Conservation (phyloP, 2,113 vertebrate species). For the Myanophis thanlyinensis region DNA sequence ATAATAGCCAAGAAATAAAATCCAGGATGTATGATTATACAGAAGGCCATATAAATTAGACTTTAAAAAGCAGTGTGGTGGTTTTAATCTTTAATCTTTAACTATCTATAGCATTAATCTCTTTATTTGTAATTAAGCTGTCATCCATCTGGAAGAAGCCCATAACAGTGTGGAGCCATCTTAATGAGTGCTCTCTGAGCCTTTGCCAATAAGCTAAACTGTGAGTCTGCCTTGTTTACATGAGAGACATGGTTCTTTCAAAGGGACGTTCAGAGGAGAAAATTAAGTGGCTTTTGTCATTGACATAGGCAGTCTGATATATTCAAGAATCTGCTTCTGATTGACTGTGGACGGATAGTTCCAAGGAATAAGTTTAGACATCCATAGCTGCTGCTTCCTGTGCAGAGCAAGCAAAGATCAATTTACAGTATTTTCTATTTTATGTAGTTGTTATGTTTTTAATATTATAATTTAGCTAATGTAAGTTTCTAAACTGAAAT, state of each 20-base stretch:
- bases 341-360: constrained; percentile 14
- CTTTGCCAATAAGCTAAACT: constrained; percentile 25
- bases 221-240: constrained; percentile 22
- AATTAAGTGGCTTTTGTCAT: constrained; percentile 30
- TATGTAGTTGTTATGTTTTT: background rate
- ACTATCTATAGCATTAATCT: constrained; percentile 40
- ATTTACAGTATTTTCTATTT: background rate
- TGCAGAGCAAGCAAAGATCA: background rate
- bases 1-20: constrained; percentile 3
- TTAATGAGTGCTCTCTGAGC: constrained; percentile 35
- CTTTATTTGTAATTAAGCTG: constrained; percentile 43
- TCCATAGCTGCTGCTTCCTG: constrained; percentile 16
- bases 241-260: constrained; percentile 35
- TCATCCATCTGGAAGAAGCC: constrained; percentile 34
- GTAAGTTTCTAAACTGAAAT: background rate
- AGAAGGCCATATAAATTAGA: constrained; percentile 21
- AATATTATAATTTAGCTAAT: background rate
- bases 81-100: constrained; percentile 40
- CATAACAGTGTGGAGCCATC: constrained; percentile 10
- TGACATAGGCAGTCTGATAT: background rate
- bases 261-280: background rate
- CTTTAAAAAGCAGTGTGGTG: constrained; percentile 34
- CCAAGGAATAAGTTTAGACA: constrained; percentile 43
- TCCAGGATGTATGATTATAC: background rate
- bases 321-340: constrained; percentile 38